Percentiles rank a stretch among this genome's conserved stretches.
Conservation (phyloP, 2,888 invertebrate species). For the Stenolophus ochropezus region DNA sequence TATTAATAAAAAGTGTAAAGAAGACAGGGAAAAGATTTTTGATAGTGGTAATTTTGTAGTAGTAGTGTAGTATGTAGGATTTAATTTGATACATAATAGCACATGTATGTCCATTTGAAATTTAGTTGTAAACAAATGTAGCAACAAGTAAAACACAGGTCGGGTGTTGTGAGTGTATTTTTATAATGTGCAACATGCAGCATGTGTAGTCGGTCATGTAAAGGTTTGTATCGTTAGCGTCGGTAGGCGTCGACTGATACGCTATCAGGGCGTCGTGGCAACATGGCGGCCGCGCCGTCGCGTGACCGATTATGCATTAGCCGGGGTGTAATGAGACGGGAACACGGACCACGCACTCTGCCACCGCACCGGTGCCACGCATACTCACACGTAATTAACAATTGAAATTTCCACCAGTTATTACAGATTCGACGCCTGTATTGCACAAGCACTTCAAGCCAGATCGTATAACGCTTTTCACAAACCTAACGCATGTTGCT, state of each 20-base stretch:
- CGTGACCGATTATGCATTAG: conserved; percentile 67
- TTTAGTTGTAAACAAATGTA: background rate
- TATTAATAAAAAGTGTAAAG: too few relatives aligned
- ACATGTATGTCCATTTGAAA: too few relatives aligned
- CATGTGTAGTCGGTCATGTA: background rate
- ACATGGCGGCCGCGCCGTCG: conserved; percentile 66
- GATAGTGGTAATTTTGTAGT: too few relatives aligned
- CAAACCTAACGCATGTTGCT: too few relatives aligned
- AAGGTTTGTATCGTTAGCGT: conserved; percentile 44
- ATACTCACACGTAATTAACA: conserved; percentile 26
- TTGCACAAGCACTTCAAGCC: too few relatives aligned
- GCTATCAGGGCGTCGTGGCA: conserved; percentile 68
- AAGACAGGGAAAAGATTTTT: too few relatives aligned
- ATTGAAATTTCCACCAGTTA: conserved; percentile 30
- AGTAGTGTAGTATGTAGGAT: too few relatives aligned
- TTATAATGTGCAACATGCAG: background rate
- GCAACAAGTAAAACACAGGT: background rate
- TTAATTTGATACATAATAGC: too few relatives aligned
- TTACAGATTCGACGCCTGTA: conserved; percentile 19
- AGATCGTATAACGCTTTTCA: too few relatives aligned
- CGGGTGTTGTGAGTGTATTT: background rate
- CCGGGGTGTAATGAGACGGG: conserved; percentile 52
- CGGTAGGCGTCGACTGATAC: conserved; percentile 68
- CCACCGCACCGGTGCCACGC: conserved; percentile 21
- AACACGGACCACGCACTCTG: conserved; percentile 18